Conservation (phyloP, 2,888 invertebrate genomes). For the Drosophila subquinaria region DNA sequence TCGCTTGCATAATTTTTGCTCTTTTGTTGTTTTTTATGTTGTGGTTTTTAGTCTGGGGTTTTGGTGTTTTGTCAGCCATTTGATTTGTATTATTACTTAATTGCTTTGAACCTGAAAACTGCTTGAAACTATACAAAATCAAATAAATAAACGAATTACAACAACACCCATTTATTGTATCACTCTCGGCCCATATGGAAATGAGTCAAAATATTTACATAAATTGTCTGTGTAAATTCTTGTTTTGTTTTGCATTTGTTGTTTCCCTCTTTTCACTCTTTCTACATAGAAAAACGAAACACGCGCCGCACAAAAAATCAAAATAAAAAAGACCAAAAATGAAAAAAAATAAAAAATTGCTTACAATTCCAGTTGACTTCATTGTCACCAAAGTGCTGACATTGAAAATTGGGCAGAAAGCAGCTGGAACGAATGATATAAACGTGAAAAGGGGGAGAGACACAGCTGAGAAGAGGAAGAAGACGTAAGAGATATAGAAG, state of each 20-base stretch:
- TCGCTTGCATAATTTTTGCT: conserved; percentile 67
- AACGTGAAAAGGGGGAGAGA: conserved; percentile 1
- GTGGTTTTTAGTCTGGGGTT: conserved; percentile 30
- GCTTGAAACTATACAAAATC: conserved; percentile 28
- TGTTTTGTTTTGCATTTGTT: conserved; percentile 16
- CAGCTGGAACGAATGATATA: conserved; percentile 33
- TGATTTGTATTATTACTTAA: conserved; percentile 78
- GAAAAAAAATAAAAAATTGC: conserved; percentile 32
- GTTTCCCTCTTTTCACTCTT: background rate
- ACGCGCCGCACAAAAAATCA: conserved; percentile 47
- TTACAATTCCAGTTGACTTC: conserved; percentile 60
- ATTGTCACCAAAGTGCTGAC: conserved; percentile 70
- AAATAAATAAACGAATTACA: conserved; percentile 13
- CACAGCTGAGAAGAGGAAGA: background rate
- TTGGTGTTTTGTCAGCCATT: conserved; percentile 51
- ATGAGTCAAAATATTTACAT: conserved; percentile 57
- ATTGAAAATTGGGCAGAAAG: conserved; percentile 64
- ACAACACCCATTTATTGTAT: conserved; percentile 47
- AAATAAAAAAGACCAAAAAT: conserved; percentile 8
- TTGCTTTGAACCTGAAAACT: conserved; percentile 76
- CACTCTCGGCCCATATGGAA: conserved; percentile 46
- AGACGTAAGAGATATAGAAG: background rate
- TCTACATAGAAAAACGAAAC: conserved; percentile 50
- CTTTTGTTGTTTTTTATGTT: conserved; percentile 14
- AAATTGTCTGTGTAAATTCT: conserved; percentile 63